phyloP scores from a whole-genome alignment of 2,113 vertebrate species.

The Zapus hudsonius region DNA sequence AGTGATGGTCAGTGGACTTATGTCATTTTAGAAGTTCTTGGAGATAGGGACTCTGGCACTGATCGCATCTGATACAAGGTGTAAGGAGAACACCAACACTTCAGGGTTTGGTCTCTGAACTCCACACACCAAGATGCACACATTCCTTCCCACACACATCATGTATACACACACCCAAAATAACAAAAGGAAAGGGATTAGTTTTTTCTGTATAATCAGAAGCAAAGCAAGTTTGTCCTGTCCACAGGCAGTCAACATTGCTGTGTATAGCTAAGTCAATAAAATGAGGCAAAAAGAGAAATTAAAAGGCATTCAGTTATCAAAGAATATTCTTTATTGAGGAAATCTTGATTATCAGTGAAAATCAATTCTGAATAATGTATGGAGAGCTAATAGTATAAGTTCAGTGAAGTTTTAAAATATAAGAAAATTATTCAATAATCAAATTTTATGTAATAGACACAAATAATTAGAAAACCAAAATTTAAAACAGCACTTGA shows the following conservation, averaged over 20 bases:
- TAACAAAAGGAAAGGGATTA: background rate
- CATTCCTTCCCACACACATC: no score
- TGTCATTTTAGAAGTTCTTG: no score
- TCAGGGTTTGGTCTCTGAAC: no score
- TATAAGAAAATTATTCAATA: background rate
- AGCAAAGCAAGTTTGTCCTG: background rate
- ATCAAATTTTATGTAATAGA: background rate
- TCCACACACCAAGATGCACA: no score
- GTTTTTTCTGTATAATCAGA: background rate
- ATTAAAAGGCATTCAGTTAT: background rate
- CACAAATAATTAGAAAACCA: background rate
- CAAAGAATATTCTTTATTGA: background rate
- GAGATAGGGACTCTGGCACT: no score
- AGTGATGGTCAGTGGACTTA: no score
- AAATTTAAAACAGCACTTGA: constrained; percentile 1
- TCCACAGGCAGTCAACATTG: background rate
- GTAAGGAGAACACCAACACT: no score
- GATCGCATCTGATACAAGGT: no score
- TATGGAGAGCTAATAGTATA: background rate
- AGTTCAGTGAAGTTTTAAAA: background rate
- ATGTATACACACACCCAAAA: background rate
- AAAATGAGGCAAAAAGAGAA: background rate
- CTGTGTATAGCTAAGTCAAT: background rate
- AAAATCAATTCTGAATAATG: background rate
- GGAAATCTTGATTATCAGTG: background rate